Base-by-base conservation (phyloP, 2,888 invertebrate species). In the Geotrupes spiniger region DNA sequence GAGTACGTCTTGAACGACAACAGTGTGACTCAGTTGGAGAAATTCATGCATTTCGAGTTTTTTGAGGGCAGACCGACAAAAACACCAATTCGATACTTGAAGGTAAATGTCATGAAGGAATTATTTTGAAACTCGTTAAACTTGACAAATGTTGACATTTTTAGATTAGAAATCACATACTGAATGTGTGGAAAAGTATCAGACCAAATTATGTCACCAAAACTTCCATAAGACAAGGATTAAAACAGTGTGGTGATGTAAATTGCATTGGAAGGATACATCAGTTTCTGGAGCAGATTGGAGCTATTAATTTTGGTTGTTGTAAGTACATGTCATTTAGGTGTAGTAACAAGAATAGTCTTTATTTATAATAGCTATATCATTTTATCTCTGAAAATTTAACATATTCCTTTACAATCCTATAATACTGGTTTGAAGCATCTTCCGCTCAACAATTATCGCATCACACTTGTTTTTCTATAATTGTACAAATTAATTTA, bases 241-340 rank as follows among this genome's bases (percentile, higher is more conserved):
- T 82, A 51, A 79, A 77, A 64, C 78, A 79, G 59, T 80, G 80
- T 63, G 82, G 82, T 0, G 82, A 82, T 69, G 81, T 82, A 2
- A 81, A 81, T 62, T 76, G 77, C 58, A 79, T 83, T 47, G 78
- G 81, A 8, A 70, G 79, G 46, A 76, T 83, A 16, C 82, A 83
- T 67, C 69, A 76, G 14, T 79, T 78, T 56, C 68, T 83, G 45
- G 83, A 83, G 64, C 78, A 79, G 68, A 76, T 77, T 51, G 83
- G 82, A 10, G 81, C 78, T 11, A 82, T 83, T 49, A 83, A 83
- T 70, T 82, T 80, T 71, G 78, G 78, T 9, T 81, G 81, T 68
- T 74, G 80, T 78, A 68, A 69, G 71, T 68, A 51, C 54, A 17
- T 36, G 4, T 16, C n/a, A 25, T 17, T 33, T 8, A 39, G 33